Base-by-base conservation (phyloP, 2,113 vertebrate species). In the Sarotherodon lohbergeri region DNA sequence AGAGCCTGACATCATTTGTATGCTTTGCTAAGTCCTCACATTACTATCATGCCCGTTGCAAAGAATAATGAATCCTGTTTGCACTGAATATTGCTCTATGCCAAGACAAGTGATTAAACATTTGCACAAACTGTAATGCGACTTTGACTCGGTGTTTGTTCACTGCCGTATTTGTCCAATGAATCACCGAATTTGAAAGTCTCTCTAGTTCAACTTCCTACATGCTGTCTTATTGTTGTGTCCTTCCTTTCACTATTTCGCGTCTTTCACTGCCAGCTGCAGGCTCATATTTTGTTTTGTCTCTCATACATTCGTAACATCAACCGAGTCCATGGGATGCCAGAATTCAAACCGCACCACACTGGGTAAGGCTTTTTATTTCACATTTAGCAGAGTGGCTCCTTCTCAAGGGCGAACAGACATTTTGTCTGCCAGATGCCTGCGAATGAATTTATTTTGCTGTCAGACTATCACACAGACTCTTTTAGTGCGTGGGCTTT, bases 71-170 rank as follows among this genome's bases (percentile, higher is more conserved):
- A 85, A 84, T 90, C 82, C 78, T 90, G 79, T 94, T 92, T 94
- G 86, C 90, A 89, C 83, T 85, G 84, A 93, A 88, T 76, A 88
- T 89, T 91, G 79, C 83, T 81, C 89, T 57, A 50, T 83, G 84
- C 87, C 79, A 85, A 81, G 81, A 91, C 78, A 84, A 83, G 86
- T 63, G n/a, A 95, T 93, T 94, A 91, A 95, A 95, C 83, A 91
- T 94, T 94, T 93, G 83, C 87, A 91, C 90, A 93, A 90, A 87
- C 52, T 93, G 85, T 86, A 86, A 89, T 71, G 43, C 2, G 48
- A 85, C 82, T 88, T 81, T 34, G 76, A 82, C 59, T 91, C 63
- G 5, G n/a, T 91, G 83, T 94, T 93, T 93, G 56, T 79, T 81
- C 48, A 7, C 19, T 56, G 55, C 36, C 82, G 2, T 86, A 13